Evolutionary conservation across 2,888 invertebrate species (phyloP).

Genomic region (Nysson spinosus): DNA sequence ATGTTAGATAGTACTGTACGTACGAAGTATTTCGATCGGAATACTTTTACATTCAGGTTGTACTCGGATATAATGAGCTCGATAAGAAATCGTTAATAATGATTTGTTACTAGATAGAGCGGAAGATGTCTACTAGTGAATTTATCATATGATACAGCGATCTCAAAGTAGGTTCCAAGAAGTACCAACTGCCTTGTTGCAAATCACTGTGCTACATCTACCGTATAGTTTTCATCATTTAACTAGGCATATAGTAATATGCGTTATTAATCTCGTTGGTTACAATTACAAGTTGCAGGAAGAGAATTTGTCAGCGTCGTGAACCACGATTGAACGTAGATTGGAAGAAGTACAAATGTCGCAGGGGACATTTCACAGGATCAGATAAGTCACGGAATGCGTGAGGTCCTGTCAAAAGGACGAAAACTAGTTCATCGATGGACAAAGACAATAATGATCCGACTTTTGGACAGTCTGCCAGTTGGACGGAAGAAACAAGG

Average conservation of each 20-base stretch:
- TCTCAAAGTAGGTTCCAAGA: no score
- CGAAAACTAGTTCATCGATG: conserved; percentile 45
- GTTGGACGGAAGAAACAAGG: conserved; percentile 38
- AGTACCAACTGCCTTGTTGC: no score
- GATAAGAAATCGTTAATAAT: conserved; percentile 21
- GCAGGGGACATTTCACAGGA: conserved; percentile 7
- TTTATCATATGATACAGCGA: no score
- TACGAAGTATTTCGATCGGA: no score
- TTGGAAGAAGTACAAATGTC: neutral
- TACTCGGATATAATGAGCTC: conserved; percentile 27
- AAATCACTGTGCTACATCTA: no score
- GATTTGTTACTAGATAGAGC: conserved; percentile 25
- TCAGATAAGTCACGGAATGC: conserved; percentile 43
- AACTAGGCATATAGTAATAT: no score
- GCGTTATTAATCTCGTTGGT: no score
- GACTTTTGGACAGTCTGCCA: conserved; percentile 5
- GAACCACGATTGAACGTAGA: neutral
- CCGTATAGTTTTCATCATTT: no score
- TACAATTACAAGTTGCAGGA: no score
- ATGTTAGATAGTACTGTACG: no score
- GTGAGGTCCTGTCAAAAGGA: conserved; percentile 43
- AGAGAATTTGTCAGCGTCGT: no score
- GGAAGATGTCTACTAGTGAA: conserved; percentile 16
- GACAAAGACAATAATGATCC: conserved; percentile 37
- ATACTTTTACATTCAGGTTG: no score